Evolutionary conservation across 2,888 invertebrate species (phyloP), one percentile per base, ranked within the genome.

Genomic region (Cephus sareptanus): DNA sequence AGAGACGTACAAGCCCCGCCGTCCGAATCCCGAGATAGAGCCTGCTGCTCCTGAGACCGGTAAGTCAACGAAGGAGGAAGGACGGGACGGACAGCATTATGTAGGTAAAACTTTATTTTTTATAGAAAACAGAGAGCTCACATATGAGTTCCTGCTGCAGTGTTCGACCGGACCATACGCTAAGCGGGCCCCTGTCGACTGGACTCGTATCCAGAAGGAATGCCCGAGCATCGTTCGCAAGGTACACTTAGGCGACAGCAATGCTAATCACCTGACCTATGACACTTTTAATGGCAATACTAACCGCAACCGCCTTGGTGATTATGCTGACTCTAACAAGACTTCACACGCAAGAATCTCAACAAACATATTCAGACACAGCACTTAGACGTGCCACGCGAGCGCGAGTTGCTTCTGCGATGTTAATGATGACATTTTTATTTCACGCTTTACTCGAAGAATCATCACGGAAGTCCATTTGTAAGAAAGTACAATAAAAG

Each of bases 91-190:
- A 37, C 13, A 4, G 37, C 37, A 13, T 37, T 13, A 37, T 1
- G 15, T 4, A 40, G 4, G 40, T 15, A 0, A 40, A 31, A 74
- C 12, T 76, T 74, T 74, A 11, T 75, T 56, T 69, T 83, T 77
- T 85, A 82, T 86, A 87, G 88, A 87, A 83, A 83, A 87, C 81
- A 89, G 88, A 82, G 91, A 90, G 83, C 88, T 91, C 82, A 90
- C 91, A 34, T 91, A 91, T 81, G 93, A 93, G 87, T 92, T 92
- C 87, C 87, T 94, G 83, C 92, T 94, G 81, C 91, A 92, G 76
- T 92, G 94, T 87, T 93, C 94, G 77, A 92, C 92, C 89, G 93
- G 93, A 76, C 93, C 94, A 37, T 92, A 92, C 76, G 93, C 93
- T 83, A 91, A 93, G 81, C 87, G 90, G 74, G 91, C 92, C 75